Base-by-base conservation (phyloP, 2,113 vertebrate species). In the Pangasianodon hypophthalmus region DNA sequence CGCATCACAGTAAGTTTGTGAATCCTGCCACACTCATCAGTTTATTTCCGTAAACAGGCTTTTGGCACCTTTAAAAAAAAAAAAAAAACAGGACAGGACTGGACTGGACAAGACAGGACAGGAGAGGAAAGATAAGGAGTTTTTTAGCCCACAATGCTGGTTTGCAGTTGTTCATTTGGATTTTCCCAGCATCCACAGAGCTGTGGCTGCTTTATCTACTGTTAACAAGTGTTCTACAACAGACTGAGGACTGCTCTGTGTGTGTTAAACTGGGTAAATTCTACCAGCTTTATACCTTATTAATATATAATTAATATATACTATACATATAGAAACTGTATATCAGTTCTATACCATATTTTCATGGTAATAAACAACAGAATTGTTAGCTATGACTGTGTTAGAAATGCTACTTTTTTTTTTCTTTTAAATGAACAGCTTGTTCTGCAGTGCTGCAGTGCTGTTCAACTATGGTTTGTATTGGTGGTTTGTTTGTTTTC, bases 31-130 rank as follows among this genome's bases (percentile, higher is more conserved):
- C 2, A 19, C 32, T 58, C 1, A 41, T 58, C 81, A 58, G 81
- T 58, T 56, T 83, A 58, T 83, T 83, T 83, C 54, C 58, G 54
- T 58, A 37, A 58, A 58, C 81, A 58, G 41, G 81, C 16, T 54
- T 82, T 54, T 37, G 50, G n/a, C 80, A 82, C 29, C 13, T 81
- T 52, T 14, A 81, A 50, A 79, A 26, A 26, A 26, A 44, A 21
- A 14, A 67, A n/a, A 8, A 62, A 67, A 67, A 52, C 50, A 71
- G n/a, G n/a, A 71, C n/a, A 46, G n/a, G 13, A 71, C 13, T 26
- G 18, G 41, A 71, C 13, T 26, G 18, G 41, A 16, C 13, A 26
- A 13, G n/a, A 83, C 21, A 29, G 29, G 26, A 52, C 26, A 54
- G 26, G 29, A 19, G 26, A 16, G 16, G 14, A 32, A 54, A 19